These are phyloP conservation scores for Dasypogon diadema DNA, from an alignment of 2,888 invertebrate genomes.

Conservation along the genomic window DNA sequence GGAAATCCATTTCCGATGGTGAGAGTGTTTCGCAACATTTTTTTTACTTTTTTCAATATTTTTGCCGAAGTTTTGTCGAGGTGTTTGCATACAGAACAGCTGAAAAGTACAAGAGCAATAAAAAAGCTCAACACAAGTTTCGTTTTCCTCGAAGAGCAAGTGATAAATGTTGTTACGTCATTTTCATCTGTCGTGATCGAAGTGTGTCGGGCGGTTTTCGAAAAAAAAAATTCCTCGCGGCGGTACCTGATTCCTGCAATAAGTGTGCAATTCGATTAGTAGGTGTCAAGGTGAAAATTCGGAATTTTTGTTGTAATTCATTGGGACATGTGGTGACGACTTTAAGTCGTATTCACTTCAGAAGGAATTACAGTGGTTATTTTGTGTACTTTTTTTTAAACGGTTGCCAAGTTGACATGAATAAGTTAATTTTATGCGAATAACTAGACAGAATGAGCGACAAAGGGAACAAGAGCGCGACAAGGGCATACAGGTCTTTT, in stretches of 20 bases:
- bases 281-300: not conserved
- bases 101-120: not conserved
- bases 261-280: slow-evolving; percentile 30
- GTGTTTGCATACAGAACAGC: slow-evolving; percentile 44
- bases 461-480: not conserved
- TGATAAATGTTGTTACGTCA: slow-evolving; percentile 43
- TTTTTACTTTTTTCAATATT: slow-evolving; percentile 7
- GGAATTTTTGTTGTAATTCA: not conserved
- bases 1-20: slow-evolving; percentile 17
- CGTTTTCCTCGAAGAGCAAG: slow-evolving; percentile 19
- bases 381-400: not conserved
- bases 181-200: slow-evolving; percentile 24
- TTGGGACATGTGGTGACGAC: not conserved
- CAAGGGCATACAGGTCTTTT: slow-evolving; percentile 1
- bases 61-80: slow-evolving; percentile 5
- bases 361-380: slow-evolving; percentile 10
- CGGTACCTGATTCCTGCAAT: not conserved
- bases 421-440: not conserved
- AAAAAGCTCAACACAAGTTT: slow-evolving; percentile 36
- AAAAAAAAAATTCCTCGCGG: not conserved
- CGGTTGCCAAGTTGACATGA: not conserved
- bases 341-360: not conserved
- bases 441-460: slow-evolving; percentile 12
- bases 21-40: slow-evolving; percentile 20
- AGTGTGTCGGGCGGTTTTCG: slow-evolving; percentile 4